Conservation (phyloP, 1,140 invertebrate genomes). For the Drosophila funebris region DNA sequence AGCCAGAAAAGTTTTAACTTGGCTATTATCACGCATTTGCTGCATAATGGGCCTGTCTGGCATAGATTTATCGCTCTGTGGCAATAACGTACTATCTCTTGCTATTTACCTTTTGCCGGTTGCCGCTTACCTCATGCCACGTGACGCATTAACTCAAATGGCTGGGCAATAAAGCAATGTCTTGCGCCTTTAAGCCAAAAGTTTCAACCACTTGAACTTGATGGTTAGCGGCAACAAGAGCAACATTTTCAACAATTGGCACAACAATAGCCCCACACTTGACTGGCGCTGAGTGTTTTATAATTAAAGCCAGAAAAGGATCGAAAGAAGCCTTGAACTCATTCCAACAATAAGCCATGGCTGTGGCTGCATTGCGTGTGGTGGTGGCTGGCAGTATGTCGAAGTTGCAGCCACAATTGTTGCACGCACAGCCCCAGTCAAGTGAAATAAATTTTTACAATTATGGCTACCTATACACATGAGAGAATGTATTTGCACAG, state of each 20-base stretch:
- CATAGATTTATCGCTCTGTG: conserved; percentile 48
- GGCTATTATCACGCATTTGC: conserved; percentile 68
- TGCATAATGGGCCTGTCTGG: conserved; percentile 76
- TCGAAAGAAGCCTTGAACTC: conserved; percentile 61
- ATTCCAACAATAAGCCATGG: conserved; percentile 16
- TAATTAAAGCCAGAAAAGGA: conserved; percentile 56
- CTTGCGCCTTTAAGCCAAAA: conserved; percentile 50
- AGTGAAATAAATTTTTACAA: conserved; percentile 60
- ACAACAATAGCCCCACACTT: conserved; percentile 67
- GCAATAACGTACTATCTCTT: conserved; percentile 9
- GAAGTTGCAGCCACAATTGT: conserved; percentile 76
- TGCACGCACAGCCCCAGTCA: conserved; percentile 66
- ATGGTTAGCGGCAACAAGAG: conserved; percentile 4
- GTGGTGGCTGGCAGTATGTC: conserved; percentile 51
- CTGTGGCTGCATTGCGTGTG: conserved; percentile 64
- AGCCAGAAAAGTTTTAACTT: conserved; percentile 73
- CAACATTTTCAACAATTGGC: conserved; percentile 34
- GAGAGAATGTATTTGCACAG: neutral
- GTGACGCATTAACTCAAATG: conserved; percentile 34
- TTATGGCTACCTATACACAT: conserved; percentile 30
- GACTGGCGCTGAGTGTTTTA: conserved; percentile 65
- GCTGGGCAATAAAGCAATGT: conserved; percentile 42
- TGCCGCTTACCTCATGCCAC: neutral
- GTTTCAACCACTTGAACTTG: conserved; percentile 58
- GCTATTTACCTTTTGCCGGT: neutral